A percentile compares a stretch with the other conserved stretches of the same genome.
Evolutionary conservation across 2,888 invertebrate genomes (phyloP).

Genomic region (Epinotia demarniana): DNA sequence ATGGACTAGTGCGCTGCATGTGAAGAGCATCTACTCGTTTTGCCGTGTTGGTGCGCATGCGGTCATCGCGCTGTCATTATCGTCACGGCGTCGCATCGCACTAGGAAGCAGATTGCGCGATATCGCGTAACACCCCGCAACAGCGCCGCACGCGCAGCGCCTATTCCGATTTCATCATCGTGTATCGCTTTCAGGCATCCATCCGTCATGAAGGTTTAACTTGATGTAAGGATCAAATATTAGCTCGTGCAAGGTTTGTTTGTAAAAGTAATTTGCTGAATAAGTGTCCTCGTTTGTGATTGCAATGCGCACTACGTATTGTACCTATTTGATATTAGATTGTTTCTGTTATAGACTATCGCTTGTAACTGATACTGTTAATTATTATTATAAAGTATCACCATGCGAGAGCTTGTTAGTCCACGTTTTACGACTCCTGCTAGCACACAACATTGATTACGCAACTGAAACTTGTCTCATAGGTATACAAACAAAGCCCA

Average conservation of each 20-base stretch:
- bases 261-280: background rate
- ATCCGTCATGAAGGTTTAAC: background rate
- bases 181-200: background rate
- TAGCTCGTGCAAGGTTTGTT: background rate
- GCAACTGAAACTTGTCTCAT: background rate
- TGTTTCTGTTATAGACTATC: background rate
- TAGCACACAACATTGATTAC: background rate
- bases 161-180: background rate
- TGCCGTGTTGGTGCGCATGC: background rate
- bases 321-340: background rate
- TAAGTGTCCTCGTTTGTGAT: background rate
- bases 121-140: conserved; percentile 11
- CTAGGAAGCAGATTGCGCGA: conserved; percentile 23
- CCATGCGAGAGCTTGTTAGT: background rate
- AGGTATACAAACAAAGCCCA: background rate
- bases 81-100: background rate
- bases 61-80: conserved; percentile 2
- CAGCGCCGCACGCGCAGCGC: background rate
- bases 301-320: background rate
- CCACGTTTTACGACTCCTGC: background rate
- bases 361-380: background rate
- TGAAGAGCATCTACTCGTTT: background rate
- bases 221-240: conserved; percentile 10
- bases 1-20: background rate
- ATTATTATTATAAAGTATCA: too few relatives aligned